phyloP scores from a whole-genome alignment of 2,888 invertebrate species.

The Euclidia mi region DNA sequence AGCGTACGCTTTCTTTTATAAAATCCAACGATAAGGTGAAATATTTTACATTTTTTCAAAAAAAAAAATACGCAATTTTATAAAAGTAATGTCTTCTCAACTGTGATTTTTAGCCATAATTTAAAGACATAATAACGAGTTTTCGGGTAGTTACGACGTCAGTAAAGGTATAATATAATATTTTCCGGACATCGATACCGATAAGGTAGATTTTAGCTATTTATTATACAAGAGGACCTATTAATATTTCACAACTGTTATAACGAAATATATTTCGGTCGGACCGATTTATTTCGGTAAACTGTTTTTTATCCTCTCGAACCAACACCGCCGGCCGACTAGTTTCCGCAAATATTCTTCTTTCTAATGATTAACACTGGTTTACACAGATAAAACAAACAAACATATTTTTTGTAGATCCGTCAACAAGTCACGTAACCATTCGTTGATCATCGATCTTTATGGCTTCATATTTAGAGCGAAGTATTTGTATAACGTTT shows the following conservation, averaged over 20 bases:
- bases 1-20: conserved; percentile 65
- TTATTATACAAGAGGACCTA: conserved; percentile 1
- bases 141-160: conserved; percentile 35
- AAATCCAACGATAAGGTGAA: conserved; percentile 43
- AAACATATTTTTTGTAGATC: conserved; percentile 33
- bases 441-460: conserved; percentile 23
- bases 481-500: conserved; percentile 25
- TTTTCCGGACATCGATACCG: conserved; percentile 25
- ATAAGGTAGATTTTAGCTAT: conserved; percentile 18
- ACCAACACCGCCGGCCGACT: neutral
- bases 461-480: conserved; percentile 27
- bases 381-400: conserved; percentile 23
- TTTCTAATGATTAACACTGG: conserved; percentile 23
- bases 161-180: conserved; percentile 39
- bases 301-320: conserved; percentile 8
- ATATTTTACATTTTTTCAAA: conserved; percentile 51
- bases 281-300: neutral
- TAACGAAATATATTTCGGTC: neutral
- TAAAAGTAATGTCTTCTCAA: too few species aligned
- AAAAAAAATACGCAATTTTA: conserved; percentile 53
- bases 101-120: too few species aligned
- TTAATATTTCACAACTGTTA: conserved; percentile 2
- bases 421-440: conserved; percentile 16
- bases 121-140: conserved; percentile 42
- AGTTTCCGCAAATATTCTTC: conserved; percentile 16